Evolutionary conservation across 2,113 vertebrate species (phyloP).

Genomic region (Poeciliopsis retropinna): DNA sequence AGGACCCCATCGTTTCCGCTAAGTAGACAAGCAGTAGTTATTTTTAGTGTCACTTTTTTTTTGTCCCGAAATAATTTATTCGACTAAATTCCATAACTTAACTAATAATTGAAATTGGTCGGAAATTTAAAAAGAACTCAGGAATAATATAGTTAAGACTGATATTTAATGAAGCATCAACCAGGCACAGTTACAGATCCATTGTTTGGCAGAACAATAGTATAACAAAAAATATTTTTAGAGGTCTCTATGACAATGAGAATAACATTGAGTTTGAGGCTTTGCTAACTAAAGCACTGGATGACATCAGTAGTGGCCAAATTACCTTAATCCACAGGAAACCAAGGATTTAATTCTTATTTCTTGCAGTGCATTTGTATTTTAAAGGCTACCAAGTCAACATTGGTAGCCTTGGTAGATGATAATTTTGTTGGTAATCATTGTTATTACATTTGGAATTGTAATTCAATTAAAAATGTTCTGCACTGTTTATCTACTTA

Average conservation of each 20-base stretch:
- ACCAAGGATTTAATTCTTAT: not conserved
- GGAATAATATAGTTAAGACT: not conserved
- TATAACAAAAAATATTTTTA: not conserved
- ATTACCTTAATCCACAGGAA: not conserved
- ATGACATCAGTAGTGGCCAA: not conserved
- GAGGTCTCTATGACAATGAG: not conserved
- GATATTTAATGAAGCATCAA: not conserved
- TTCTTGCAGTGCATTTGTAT: too few relatives aligned
- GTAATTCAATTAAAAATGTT: not conserved
- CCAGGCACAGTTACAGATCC: not conserved
- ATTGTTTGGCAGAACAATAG: not conserved
- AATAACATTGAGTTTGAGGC: not conserved
- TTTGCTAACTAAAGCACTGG: not conserved
- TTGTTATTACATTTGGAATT: not conserved
- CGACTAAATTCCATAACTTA: not conserved
- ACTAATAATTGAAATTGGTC: not conserved
- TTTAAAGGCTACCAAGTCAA: too few relatives aligned
- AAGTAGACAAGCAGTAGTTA: not conserved
- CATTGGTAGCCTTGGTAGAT: not conserved
- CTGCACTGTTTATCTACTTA: conserved; percentile 1
- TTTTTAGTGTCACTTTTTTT: not conserved
- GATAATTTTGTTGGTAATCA: not conserved
- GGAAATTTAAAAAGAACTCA: not conserved
- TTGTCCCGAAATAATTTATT: not conserved
- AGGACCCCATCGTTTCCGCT: conserved; percentile 77